Base-by-base conservation (phyloP, 2,797 vertebrate genomes). In the Manis javanica region DNA sequence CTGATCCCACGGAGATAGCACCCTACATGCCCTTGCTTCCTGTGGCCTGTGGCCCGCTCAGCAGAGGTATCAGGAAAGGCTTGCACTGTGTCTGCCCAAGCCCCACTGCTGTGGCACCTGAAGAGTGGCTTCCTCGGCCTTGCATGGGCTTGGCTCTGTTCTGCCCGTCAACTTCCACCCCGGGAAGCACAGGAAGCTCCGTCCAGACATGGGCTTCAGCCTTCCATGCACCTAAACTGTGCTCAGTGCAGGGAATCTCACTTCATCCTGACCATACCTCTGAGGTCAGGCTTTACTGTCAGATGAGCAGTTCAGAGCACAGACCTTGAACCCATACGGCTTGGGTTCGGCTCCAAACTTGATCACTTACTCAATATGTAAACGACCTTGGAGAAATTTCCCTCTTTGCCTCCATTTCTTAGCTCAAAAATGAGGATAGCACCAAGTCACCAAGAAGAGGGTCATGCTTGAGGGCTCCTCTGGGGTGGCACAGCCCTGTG, bases 351-450 rank as follows among this genome's bases (percentile, higher is more conserved):
- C 49, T 86, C 46, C 88, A 86, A 0, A 85, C 15, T 53, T 84
- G 79, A 81, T 37, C 5, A 2, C n/a, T 83, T 53, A 21, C 49
- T n/a, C 31, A 0, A 89, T n/a, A 51, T 10, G n/a, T 7, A 24
- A 39, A 23, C 34, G 4, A 51, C 9, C 39, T 6, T 78, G 46
- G n/a, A 61, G 71, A 51, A 26, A 29, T 37, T 78, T 69, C 72
- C 92, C 8, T 87, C 39, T 46, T 63, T 74, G 10, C 71, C 63
- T 94, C 82, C 18, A 16, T 72, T 85, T 94, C 55, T 59, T 86
- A 37, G 59, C 53, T 75, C 29, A 91, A 66, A 64, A n/a, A 34
- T 68, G 51, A 2, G 51, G 51, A 31, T 61, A 26, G 24, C 34
- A 34, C 34, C 34, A 34, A 34, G 34, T 34, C 34, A 34, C 34